phyloP scores from a whole-genome alignment of 2,113 vertebrate species.

The Rhadina sibilatrix region DNA sequence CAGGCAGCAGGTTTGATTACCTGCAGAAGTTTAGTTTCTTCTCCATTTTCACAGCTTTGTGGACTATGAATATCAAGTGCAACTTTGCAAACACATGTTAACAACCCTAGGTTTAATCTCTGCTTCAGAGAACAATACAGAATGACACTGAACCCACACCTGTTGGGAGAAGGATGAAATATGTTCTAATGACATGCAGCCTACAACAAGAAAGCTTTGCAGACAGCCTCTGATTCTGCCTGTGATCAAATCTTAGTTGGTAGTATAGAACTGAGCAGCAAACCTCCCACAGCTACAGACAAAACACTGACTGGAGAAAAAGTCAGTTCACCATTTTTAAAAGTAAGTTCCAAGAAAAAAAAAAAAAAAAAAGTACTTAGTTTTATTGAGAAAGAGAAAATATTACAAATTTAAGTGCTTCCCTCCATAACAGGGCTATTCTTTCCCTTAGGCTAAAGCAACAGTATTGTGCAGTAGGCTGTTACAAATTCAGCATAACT shows the following conservation, averaged over 20 bases:
- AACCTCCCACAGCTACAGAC: background rate
- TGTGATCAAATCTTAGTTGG: background rate
- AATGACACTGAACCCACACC: background rate
- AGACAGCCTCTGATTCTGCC: background rate
- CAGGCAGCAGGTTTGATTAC: background rate
- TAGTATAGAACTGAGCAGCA: background rate
- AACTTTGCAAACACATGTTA: background rate
- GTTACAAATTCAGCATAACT: slow-evolving; percentile 62
- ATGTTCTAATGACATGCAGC: background rate
- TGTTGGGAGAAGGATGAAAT: background rate
- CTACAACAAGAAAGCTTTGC: background rate
- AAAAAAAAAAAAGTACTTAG: background rate
- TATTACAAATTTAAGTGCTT: background rate
- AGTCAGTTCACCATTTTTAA: background rate
- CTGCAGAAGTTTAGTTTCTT: background rate
- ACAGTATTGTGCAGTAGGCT: background rate
- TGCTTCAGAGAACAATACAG: background rate
- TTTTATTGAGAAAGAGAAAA: slow-evolving; percentile 3
- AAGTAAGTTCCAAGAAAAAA: background rate
- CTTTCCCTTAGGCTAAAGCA: background rate
- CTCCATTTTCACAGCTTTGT: background rate
- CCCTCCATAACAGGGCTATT: background rate
- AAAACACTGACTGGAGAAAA: background rate
- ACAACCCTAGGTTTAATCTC: background rate
- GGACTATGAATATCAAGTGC: background rate